Percentiles rank a stretch among this genome's conserved stretches.
Conservation (phyloP, 2,797 vertebrate species). For the Trematomus bernacchii region DNA sequence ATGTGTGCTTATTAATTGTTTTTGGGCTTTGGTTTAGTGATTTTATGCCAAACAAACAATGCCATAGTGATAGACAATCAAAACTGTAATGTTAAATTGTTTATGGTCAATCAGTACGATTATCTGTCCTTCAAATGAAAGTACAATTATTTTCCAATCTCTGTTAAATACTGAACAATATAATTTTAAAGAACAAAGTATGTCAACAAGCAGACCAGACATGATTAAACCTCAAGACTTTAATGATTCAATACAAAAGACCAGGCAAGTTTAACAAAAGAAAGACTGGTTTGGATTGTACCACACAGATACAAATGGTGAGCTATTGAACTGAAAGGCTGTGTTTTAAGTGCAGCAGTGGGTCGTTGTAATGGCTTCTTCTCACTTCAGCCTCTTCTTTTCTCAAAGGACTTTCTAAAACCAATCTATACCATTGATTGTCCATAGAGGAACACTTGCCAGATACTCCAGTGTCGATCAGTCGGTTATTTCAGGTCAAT, state of each 20-base stretch:
- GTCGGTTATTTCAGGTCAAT: constrained; percentile 47
- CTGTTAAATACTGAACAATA: neutral
- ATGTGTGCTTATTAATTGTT: neutral
- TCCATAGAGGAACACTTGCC: constrained; percentile 19
- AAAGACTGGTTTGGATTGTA: no score
- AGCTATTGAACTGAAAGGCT: neutral
- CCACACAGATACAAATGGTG: neutral
- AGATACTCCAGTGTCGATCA: constrained; percentile 28
- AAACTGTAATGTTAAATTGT: neutral
- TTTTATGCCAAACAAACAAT: neutral
- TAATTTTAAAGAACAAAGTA: neutral
- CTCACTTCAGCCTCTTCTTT: constrained; percentile 25
- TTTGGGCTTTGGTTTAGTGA: no score
- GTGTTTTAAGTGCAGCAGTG: constrained; percentile 30
- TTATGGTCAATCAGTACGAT: neutral
- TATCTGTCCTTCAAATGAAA: neutral
- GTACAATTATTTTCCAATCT: neutral
- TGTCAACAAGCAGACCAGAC: neutral
- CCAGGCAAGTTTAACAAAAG: neutral
- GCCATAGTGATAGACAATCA: neutral
- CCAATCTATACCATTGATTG: constrained; percentile 44
- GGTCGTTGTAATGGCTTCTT: constrained; percentile 27
- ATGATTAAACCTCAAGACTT: neutral
- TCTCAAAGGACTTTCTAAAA: constrained; percentile 26
- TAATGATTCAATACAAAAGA: neutral